Evolutionary conservation across 2,888 invertebrate species (phyloP).

Genomic region (Apomyelois bistriatella): DNA sequence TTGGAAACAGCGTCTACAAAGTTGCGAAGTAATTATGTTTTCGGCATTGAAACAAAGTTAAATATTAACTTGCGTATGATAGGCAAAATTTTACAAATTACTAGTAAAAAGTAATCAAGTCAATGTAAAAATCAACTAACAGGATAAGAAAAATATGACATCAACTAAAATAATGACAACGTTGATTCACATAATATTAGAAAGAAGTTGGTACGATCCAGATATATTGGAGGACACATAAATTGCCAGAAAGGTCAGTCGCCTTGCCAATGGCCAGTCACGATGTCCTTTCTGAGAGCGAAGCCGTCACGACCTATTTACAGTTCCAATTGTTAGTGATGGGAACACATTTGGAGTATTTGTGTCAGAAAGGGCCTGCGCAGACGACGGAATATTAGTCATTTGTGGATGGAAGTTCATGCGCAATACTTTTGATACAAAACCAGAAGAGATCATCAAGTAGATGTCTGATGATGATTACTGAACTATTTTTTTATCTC

Average conservation of each 20-base stretch:
- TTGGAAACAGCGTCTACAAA: neutral
- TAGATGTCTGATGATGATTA: too few species aligned
- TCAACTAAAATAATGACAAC: too few species aligned
- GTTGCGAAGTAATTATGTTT: neutral
- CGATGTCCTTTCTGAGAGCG: slow-evolving; percentile 58
- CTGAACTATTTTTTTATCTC: too few species aligned
- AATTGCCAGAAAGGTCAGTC: slow-evolving; percentile 63
- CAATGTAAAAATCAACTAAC: too few species aligned
- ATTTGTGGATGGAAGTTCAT: too few species aligned
- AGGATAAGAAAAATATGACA: too few species aligned
- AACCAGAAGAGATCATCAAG: too few species aligned
- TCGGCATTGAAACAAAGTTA: too few species aligned
- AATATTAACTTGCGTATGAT: too few species aligned
- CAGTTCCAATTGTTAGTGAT: slow-evolving; percentile 57
- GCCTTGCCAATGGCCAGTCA: slow-evolving; percentile 54
- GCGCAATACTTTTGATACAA: too few species aligned
- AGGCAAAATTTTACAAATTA: too few species aligned
- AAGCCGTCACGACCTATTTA: slow-evolving; percentile 71
- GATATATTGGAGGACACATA: slow-evolving; percentile 48
- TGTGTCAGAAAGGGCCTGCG: slow-evolving; percentile 1
- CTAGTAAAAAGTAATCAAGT: too few species aligned
- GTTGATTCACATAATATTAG: neutral
- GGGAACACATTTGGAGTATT: slow-evolving; percentile 25
- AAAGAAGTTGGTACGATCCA: slow-evolving; percentile 31
- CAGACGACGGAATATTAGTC: neutral